Evolutionary conservation across 1,140 invertebrate genomes (phyloP), one percentile per base, ranked within the genome.

Genomic region (Arctopsyche grandis): DNA sequence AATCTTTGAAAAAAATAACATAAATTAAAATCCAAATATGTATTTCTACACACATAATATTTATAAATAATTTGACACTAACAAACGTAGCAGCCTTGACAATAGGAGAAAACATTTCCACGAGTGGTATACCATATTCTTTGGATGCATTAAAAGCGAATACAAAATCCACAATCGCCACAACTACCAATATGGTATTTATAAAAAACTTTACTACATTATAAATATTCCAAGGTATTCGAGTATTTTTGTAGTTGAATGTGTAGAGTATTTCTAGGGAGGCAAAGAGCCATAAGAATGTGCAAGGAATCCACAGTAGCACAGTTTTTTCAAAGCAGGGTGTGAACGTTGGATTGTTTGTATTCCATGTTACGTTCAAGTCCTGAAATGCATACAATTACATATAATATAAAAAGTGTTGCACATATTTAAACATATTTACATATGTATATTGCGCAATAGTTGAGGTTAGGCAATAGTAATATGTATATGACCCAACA

Each of bases 261-360:
- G 97, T 90, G 83, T 95, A 95, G 84, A 91, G 94, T n/a, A 93
- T 86, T 84, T 98, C 95, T 26, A 97, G 86, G 5, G 92, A 87
- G 4, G 93, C 89, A 82, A 94, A 93, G 0, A 93, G 70, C 94
- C 95, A 97, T 4, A 98, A 87, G 86, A 96, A 97, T 19, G 90
- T 84, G 86, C 95, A 97, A 4, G 98, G 97, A 52, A 92, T 86
- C 95, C 96, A 98, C 63, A 96, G 88, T 44, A 99, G 85, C 0
- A 95, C 92, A 4, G 96, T 98, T 86, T 94, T 93, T 85, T 97
- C 93, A 87, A 98, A 97, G 86, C 96, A 98, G 86, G 90, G 87
- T 74, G 95, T 95, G 69, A 98, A 90, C 84, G 96, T 93, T 52
- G 97, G 96, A 86, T 92, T 89, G n/a, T 91, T 86, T 21, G 95